Conservation (phyloP, 2,797 vertebrate species). For the Hydrophis major region DNA sequence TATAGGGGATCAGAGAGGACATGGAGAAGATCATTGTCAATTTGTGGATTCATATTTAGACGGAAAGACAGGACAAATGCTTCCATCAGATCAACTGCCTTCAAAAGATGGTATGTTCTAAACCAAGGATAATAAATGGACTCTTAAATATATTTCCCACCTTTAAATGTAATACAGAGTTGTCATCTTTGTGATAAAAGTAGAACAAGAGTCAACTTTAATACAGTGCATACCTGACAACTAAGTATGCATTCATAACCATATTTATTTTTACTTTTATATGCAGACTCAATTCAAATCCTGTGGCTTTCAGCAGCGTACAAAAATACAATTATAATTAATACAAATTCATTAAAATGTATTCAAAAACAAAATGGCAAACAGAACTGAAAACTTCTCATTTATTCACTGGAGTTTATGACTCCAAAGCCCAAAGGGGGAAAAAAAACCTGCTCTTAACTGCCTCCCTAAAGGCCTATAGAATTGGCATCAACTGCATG, state of each 20-base stretch:
- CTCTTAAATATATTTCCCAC: background rate
- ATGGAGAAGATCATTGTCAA: conserved; percentile 97
- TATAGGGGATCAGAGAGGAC: conserved; percentile 93
- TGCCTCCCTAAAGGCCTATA: background rate
- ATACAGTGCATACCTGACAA: background rate
- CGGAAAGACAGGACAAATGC: conserved; percentile 86
- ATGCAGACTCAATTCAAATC: background rate
- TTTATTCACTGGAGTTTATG: background rate
- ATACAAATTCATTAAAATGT: background rate
- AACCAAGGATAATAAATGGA: background rate
- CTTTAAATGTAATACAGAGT: background rate
- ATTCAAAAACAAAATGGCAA: background rate
- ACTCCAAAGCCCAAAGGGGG: background rate
- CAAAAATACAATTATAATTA: background rate
- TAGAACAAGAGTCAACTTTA: background rate
- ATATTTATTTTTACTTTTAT: background rate
- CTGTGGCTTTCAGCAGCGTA: background rate
- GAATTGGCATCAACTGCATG: background rate
- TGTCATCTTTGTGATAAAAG: background rate
- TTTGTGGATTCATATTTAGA: conserved; percentile 98
- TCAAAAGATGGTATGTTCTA: conserved; percentile 78
- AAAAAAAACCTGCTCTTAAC: background rate
- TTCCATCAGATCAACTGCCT: conserved; percentile 81
- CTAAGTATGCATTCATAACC: background rate
- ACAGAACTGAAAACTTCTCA: background rate